Evolutionary conservation across 2,113 vertebrate species (phyloP).

Genomic region (Corvus cornix): DNA sequence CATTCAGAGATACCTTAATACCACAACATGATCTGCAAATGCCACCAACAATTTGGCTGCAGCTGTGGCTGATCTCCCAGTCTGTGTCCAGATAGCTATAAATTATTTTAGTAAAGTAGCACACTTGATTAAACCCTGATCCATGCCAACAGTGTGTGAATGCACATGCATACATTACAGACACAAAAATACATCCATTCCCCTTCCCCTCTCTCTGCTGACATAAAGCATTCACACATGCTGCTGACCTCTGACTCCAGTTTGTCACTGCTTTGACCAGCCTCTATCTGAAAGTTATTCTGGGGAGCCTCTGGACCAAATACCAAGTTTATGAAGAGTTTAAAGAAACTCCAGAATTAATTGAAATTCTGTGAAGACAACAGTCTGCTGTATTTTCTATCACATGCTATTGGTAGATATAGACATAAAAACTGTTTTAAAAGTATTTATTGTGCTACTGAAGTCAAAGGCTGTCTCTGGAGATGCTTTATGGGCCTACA

Average conservation of each 20-base stretch:
- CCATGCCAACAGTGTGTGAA: accelerated
- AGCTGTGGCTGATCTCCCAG: background rate
- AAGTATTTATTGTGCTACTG: background rate
- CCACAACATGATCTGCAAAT: background rate
- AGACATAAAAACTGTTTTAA: background rate
- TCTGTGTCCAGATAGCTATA: background rate
- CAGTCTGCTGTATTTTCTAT: background rate
- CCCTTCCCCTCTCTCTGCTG: background rate
- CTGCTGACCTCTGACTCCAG: background rate
- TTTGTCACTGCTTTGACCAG: background rate
- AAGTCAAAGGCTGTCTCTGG: background rate
- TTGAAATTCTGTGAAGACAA: background rate
- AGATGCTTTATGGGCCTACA: background rate
- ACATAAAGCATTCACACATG: background rate
- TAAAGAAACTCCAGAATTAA: background rate
- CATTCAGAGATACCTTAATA: background rate
- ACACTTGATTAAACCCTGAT: background rate
- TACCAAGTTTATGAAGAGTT: background rate
- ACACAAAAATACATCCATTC: background rate
- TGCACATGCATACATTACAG: background rate
- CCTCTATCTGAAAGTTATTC: background rate
- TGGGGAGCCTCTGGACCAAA: background rate
- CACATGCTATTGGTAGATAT: background rate
- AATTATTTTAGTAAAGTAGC: background rate
- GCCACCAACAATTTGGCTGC: background rate